These are phyloP conservation scores for Oryzias curvinotus DNA, from an alignment of 2,113 vertebrate genomes.

Conservation along the genomic window DNA sequence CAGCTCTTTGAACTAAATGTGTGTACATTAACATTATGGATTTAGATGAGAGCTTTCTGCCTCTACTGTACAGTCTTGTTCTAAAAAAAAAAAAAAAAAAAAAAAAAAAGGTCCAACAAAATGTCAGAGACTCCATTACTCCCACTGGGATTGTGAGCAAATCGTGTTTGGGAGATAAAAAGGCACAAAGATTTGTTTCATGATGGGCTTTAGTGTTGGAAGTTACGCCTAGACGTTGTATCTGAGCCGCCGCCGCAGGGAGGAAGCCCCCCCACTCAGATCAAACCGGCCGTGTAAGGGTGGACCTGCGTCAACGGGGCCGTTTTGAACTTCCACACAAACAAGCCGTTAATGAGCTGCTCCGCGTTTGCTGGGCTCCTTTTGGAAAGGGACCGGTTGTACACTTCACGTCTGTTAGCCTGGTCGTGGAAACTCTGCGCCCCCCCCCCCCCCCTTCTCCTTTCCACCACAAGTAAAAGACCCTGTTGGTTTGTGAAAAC, in stretches of 20 bases:
- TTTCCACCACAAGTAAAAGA: constrained; percentile 55
- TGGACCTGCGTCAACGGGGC: constrained; percentile 61
- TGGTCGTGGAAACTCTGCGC: constrained; percentile 52
- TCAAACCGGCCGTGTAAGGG: constrained; percentile 72
- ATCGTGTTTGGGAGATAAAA: constrained; percentile 5
- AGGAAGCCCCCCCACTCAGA: constrained; percentile 72
- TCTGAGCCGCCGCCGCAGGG: constrained; percentile 32
- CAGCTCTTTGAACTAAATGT: too few species aligned
- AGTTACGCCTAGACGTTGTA: constrained; percentile 42
- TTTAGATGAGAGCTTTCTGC: background rate
- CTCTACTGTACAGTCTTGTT: constrained; percentile 1
- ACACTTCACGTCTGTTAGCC: constrained; percentile 54
- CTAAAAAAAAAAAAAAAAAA: constrained; percentile 14
- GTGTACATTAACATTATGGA: too few species aligned
- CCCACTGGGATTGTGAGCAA: background rate
- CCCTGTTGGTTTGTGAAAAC: constrained; percentile 52
- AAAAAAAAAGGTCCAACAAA: background rate
- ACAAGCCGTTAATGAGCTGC: constrained; percentile 73
- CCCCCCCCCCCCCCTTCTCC: background rate
- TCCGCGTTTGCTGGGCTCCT: constrained; percentile 46
- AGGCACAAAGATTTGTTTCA: constrained; percentile 19
- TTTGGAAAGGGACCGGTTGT: constrained; percentile 57
- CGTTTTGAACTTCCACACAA: constrained; percentile 74
- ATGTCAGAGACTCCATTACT: background rate
- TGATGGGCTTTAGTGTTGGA: constrained; percentile 25